A percentile compares a stretch with the other conserved stretches of the same genome.
These are phyloP conservation scores for Pseudochaenichthys georgianus DNA, from an alignment of 2,797 vertebrate genomes.

Conservation along the genomic window DNA sequence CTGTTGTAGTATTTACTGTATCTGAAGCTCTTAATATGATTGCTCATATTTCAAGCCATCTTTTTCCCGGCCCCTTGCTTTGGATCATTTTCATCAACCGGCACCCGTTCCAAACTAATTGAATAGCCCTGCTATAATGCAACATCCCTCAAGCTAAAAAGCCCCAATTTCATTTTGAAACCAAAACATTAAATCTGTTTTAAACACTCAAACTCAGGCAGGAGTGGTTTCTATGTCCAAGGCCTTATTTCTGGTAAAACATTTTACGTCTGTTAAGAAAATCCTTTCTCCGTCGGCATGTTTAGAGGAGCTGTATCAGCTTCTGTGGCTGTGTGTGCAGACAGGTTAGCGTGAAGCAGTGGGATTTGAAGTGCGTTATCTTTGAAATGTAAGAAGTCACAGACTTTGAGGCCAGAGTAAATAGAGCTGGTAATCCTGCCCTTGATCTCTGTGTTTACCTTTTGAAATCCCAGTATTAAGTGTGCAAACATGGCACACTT, in stretches of 20 bases:
- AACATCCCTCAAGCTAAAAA: too few species aligned
- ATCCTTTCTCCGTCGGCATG: too few species aligned
- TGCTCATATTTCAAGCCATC: too few species aligned
- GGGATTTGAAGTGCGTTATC: conserved; percentile 50
- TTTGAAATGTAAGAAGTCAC: conserved; percentile 43
- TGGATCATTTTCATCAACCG: too few species aligned
- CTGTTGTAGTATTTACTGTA: too few species aligned
- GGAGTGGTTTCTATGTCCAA: not conserved
- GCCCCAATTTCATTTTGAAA: too few species aligned
- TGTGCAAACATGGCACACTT: conserved; percentile 31
- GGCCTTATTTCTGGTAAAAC: conserved; percentile 7
- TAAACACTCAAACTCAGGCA: not conserved
- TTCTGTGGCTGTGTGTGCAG: conserved; percentile 8
- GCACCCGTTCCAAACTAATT: too few species aligned
- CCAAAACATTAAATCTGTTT: not conserved
- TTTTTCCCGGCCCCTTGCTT: too few species aligned
- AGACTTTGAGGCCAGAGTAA: conserved; percentile 43
- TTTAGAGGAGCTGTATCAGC: too few species aligned
- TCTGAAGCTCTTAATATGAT: too few species aligned
- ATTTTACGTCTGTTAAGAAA: not conserved
- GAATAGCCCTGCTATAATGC: not conserved
- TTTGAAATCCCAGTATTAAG: conserved; percentile 19
- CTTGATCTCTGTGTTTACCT: conserved; percentile 41
- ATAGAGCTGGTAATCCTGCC: conserved; percentile 49
- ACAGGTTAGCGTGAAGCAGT: conserved; percentile 35